Percentiles rank a stretch among this genome's conserved stretches.
phyloP scores from a whole-genome alignment of 2,797 vertebrate genomes.

The Chloroceryle amazona region DNA sequence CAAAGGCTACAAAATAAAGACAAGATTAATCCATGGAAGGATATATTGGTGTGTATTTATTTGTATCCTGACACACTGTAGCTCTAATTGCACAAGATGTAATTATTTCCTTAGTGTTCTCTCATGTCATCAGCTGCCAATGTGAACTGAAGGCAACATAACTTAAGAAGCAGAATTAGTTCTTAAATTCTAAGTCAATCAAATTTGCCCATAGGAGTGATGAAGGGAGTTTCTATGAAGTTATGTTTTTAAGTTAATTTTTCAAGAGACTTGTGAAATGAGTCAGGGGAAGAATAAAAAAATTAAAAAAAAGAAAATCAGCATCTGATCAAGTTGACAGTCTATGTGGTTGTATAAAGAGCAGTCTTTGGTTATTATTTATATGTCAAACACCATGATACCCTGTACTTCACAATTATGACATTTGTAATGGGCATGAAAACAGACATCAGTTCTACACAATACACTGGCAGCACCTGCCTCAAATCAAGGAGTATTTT shows the following conservation, averaged over 20 bases:
- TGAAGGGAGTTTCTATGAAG: conserved; percentile 47
- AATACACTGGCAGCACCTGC: neutral
- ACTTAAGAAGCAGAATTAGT: conserved; percentile 63
- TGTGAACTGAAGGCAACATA: conserved; percentile 39
- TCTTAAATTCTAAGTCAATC: conserved; percentile 49
- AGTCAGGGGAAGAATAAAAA: neutral
- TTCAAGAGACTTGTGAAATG: neutral
- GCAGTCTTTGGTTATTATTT: neutral
- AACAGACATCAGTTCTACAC: neutral
- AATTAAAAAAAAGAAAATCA: neutral
- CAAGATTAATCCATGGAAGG: neutral
- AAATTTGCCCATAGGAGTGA: conserved; percentile 40
- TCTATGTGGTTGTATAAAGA: neutral
- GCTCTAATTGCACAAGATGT: conserved; percentile 42
- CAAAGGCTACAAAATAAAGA: conserved; percentile 7
- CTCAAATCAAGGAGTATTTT: neutral
- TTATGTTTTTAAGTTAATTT: conserved; percentile 44
- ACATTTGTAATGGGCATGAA: neutral
- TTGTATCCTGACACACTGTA: conserved; percentile 11
- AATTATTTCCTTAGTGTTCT: conserved; percentile 54
- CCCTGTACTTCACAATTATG: neutral
- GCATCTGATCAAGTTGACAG: neutral
- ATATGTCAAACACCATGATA: neutral
- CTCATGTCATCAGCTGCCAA: conserved; percentile 70
- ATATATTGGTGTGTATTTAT: neutral